Base-by-base conservation (phyloP, 2,797 vertebrate genomes). In the Oryzias sinensis region DNA sequence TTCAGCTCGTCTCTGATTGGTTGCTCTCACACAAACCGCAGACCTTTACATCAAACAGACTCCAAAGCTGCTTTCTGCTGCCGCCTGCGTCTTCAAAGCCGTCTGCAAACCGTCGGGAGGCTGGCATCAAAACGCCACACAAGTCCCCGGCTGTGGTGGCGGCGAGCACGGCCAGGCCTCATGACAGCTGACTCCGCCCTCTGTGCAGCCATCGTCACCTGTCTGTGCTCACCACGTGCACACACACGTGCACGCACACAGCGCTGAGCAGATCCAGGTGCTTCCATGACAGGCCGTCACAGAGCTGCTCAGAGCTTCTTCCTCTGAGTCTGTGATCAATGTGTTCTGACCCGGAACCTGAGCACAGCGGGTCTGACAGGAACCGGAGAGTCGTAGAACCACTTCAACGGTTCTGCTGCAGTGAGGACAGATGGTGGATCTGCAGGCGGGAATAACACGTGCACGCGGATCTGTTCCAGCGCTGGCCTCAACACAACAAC, bases 191-290 rank as follows among this genome's bases (percentile, higher is more conserved):
- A 41, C 74, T 14, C 65, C 62, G 27, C 70, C 76, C 65, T 45
- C 68, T 62, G 65, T 13, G 40, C 62, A 54, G 65, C 62, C 81
- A 89, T 83, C 85, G 86, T 88, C 60, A 87, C 85, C 84, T 85
- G 81, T 83, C 80, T 69, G 59, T 62, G 44, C 9, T 6, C 4
- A 13, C 3, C 25, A 25, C 25, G 53, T n/a, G 49, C 45, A 46
- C 22, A 27, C 42, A 43, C 42, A 14, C 14, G 11, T 22, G 20
- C 57, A 55, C 68, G 46, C 22, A 58, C 22, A 1, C 42, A 7
- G 1, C 62, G 49, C 57, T 57, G 53, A 59, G 17, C 2, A 0
- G 1, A 49, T 11, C 51, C 41, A 49, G 18, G 17, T 41, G 13
- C 6, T 33, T 53, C 7, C 1, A 46, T 22, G 15, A 13, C 20